Evolutionary conservation across 1,140 invertebrate species (phyloP).

Genomic region (Mizuhopecten yessoensis): DNA sequence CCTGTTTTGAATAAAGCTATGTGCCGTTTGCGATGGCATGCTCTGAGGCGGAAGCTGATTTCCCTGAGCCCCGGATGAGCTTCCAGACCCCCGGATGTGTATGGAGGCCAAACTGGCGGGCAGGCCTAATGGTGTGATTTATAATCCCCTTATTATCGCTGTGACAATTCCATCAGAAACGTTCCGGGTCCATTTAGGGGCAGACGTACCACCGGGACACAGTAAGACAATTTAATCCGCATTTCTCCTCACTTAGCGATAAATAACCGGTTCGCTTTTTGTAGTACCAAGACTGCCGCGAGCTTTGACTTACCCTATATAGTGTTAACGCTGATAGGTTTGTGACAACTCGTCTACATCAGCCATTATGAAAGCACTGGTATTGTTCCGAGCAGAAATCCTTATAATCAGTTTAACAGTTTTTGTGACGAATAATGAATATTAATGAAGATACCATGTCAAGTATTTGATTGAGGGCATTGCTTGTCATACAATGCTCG

Average conservation of each 20-base stretch:
- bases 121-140: constrained; percentile 20
- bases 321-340: not conserved
- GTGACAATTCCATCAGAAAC: constrained; percentile 33
- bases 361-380: not conserved
- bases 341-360: not conserved
- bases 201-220: constrained; percentile 1
- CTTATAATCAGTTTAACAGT: not conserved
- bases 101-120: not conserved
- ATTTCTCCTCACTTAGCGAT: not conserved
- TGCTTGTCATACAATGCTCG: not conserved
- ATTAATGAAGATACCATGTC: not conserved
- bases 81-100: not conserved
- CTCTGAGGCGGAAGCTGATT: not conserved
- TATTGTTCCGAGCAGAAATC: not conserved
- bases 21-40: not conserved
- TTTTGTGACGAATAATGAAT: not conserved
- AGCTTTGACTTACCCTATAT: not conserved
- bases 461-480: not conserved
- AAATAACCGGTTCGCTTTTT: not conserved
- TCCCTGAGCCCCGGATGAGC: not conserved
- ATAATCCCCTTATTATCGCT: not conserved
- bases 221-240: constrained; percentile 1
- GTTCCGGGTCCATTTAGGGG: constrained; percentile 31
- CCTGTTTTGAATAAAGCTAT: not conserved
- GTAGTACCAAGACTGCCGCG: not conserved